These are phyloP conservation scores for Tychaedon coryphoeus DNA, from an alignment of 2,113 vertebrate species.

Conservation along the genomic window DNA sequence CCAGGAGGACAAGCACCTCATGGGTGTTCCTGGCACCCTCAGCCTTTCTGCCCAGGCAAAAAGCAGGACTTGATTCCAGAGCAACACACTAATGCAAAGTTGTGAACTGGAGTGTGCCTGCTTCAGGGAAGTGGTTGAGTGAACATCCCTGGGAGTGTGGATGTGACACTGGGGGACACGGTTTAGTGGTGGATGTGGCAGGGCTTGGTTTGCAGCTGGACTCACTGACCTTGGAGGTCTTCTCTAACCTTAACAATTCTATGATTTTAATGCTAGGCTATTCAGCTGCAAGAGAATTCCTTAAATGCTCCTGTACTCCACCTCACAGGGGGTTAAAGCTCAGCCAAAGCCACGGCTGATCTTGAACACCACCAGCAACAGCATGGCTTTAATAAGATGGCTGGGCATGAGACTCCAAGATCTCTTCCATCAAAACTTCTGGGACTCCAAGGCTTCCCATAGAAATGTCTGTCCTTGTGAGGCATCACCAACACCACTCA, in stretches of 20 bases:
- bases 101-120: neutral
- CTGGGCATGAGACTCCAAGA: neutral
- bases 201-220: neutral
- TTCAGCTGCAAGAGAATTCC: neutral
- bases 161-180: neutral
- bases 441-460: neutral
- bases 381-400: neutral
- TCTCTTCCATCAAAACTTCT: neutral
- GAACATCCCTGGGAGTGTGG: neutral
- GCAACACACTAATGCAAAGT: neutral
- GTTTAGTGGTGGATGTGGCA: neutral
- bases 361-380: accelerated
- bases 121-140: neutral
- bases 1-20: neutral
- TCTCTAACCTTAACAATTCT: neutral
- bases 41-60: neutral
- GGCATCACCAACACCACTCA: neutral
- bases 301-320: neutral
- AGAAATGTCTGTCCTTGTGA: neutral
- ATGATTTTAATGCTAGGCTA: neutral
- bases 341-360: neutral
- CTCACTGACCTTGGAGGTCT: neutral
- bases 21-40: neutral
- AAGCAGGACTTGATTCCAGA: neutral
- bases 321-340: neutral